These are phyloP conservation scores for Ryuthela nishihirai DNA, from an alignment of 2,888 invertebrate genomes.

Conservation along the genomic window DNA sequence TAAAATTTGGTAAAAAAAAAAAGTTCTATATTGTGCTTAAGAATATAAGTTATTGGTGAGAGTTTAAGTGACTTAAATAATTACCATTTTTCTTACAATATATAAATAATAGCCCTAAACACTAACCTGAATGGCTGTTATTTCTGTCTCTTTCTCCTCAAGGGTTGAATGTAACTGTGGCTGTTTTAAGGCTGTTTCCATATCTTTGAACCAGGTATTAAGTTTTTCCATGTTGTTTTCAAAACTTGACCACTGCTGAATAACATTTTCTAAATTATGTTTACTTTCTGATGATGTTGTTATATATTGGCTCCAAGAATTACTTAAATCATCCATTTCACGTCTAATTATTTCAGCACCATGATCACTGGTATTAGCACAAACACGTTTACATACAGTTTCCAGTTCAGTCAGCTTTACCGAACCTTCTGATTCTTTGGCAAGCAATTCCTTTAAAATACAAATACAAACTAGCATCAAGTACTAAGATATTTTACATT, in stretches of 20 bases:
- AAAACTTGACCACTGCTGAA: conserved; percentile 82
- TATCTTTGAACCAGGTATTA: conserved; percentile 78
- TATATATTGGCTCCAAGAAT: conserved; percentile 64
- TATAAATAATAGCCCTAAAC: not conserved
- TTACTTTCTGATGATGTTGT: conserved; percentile 62
- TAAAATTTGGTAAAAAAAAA: no score
- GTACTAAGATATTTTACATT: no score
- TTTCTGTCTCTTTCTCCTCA: conserved; percentile 72
- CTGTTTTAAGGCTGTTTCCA: conserved; percentile 79
- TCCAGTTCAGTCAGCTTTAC: conserved; percentile 64
- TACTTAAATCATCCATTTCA: conserved; percentile 67
- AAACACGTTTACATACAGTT: conserved; percentile 56
- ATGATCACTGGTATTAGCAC: conserved; percentile 68
- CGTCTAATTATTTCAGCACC: conserved; percentile 69
- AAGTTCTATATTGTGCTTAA: no score
- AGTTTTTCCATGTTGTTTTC: conserved; percentile 74
- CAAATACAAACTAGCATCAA: no score
- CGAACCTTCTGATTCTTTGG: conserved; percentile 56
- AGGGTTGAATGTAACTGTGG: conserved; percentile 76
- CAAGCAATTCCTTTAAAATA: conserved; percentile 57
- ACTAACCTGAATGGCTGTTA: conserved; percentile 64
- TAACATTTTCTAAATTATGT: conserved; percentile 67
- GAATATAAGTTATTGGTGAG: no score
- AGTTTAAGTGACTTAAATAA: no score
- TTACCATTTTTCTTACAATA: not conserved